A percentile compares a stretch with the other conserved stretches of the same genome.
These are phyloP conservation scores for Salminus brasiliensis DNA, from an alignment of 2,113 vertebrate genomes.

Conservation along the genomic window DNA sequence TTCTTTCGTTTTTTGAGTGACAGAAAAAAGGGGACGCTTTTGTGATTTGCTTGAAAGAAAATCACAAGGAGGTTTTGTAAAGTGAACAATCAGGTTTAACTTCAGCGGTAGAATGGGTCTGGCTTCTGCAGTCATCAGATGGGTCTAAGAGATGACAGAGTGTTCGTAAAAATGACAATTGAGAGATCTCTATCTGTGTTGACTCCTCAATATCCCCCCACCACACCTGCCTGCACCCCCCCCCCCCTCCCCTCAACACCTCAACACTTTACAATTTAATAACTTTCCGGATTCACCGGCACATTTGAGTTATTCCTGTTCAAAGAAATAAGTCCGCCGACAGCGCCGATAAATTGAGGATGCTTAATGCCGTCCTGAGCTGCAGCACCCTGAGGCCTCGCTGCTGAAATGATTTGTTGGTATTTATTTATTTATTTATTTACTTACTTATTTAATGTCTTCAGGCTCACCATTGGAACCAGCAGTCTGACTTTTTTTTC, in stretches of 20 bases:
- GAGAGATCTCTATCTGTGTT: conserved; percentile 32
- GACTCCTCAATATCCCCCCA: conserved; percentile 19
- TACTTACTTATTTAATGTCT: not conserved
- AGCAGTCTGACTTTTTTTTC: not conserved
- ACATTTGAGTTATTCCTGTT: conserved; percentile 65
- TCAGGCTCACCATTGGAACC: not conserved
- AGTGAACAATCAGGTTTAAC: not conserved
- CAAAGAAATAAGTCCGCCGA: conserved; percentile 58
- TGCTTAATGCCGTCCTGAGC: conserved; percentile 53
- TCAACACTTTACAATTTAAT: conserved; percentile 55
- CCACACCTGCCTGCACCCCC: no score
- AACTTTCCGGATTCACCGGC: conserved; percentile 56
- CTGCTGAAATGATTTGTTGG: not conserved
- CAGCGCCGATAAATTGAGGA: conserved; percentile 63
- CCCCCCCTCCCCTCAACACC: no score
- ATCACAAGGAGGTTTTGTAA: not conserved
- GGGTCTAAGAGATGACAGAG: conserved; percentile 41
- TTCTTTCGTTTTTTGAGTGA: not conserved
- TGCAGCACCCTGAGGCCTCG: no score
- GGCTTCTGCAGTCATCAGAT: not conserved
- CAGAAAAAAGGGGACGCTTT: not conserved
- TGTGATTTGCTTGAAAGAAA: not conserved
- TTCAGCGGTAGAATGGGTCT: not conserved
- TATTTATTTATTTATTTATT: not conserved
- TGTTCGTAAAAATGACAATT: conserved; percentile 50